phyloP scores from a whole-genome alignment of 2,888 invertebrate species.

The Drosophila neotestacea region DNA sequence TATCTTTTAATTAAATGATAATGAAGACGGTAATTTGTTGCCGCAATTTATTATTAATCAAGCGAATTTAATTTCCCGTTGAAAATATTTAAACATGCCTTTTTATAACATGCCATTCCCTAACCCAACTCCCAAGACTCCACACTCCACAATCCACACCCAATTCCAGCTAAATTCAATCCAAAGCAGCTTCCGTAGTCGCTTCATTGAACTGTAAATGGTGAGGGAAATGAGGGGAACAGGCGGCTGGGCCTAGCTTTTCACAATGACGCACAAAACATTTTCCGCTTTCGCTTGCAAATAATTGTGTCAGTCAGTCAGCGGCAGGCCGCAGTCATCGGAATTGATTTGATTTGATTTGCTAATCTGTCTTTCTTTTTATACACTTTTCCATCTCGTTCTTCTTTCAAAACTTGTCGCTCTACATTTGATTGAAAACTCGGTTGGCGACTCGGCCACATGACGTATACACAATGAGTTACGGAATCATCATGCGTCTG shows the following conservation, averaged over 20 bases:
- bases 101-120: conserved; percentile 21
- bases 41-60: conserved; percentile 57
- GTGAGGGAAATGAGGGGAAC: conserved; percentile 10
- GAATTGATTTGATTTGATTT: conserved; percentile 74
- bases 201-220: conserved; percentile 54
- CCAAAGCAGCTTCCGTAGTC: conserved; percentile 12
- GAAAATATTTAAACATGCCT: conserved; percentile 41
- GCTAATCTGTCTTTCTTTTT: conserved; percentile 59
- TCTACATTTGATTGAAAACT: conserved; percentile 27
- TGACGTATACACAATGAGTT: conserved; percentile 42
- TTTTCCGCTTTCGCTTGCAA: conserved; percentile 33
- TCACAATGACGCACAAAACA: conserved; percentile 45
- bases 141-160: not conserved
- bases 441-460: conserved; percentile 21
- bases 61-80: conserved; percentile 68
- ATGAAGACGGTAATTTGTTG: conserved; percentile 41
- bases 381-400: conserved; percentile 10
- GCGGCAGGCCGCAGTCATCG: conserved; percentile 51
- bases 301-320: conserved; percentile 59
- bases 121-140: conserved; percentile 1
- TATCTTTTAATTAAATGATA: conserved; percentile 73
- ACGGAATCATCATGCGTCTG: conserved; percentile 34
- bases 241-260: conserved; percentile 50
- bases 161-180: not conserved
- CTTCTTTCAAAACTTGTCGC: conserved; percentile 29